Evolutionary conservation across 2,797 vertebrate genomes (phyloP).

Genomic region (Mormyrops boulengeri): DNA sequence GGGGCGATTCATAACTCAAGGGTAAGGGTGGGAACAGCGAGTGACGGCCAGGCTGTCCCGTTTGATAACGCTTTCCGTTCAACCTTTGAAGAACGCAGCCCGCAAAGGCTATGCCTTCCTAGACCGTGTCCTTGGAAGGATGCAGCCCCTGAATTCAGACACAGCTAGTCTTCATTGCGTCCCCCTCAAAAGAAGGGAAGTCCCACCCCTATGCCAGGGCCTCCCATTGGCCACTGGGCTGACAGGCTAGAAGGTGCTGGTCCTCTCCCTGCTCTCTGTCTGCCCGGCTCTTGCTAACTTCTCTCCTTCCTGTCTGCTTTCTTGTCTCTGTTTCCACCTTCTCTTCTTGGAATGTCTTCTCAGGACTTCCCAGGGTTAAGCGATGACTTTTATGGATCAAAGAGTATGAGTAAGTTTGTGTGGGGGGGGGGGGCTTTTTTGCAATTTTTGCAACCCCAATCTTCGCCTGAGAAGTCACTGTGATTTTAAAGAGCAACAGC

Average conservation of each 20-base stretch:
- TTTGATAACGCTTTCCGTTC: neutral
- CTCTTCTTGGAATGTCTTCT: constrained; percentile 80
- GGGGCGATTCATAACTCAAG: neutral
- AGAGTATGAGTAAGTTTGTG: constrained; percentile 99
- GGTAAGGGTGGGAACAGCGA: neutral
- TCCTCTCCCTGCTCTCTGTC: constrained; percentile 33
- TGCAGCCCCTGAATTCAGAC: neutral
- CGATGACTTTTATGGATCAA: constrained; percentile 99
- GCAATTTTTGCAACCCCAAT: neutral
- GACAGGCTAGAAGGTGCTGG: constrained; percentile 32
- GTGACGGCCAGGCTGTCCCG: neutral
- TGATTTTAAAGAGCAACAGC: neutral
- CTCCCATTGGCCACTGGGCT: constrained; percentile 5
- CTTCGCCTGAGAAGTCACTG: constrained; percentile 29
- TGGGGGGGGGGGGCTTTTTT: constrained; percentile 45
- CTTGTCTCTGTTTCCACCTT: constrained; percentile 70
- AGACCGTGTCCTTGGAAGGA: neutral
- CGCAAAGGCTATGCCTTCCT: neutral
- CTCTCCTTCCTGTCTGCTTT: constrained; percentile 71
- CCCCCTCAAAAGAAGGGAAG: neutral
- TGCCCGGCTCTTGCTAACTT: constrained; percentile 67
- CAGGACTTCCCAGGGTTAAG: constrained; percentile 99
- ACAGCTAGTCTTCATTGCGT: neutral
- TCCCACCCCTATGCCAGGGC: neutral
- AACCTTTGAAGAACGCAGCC: neutral